Evolutionary conservation across 2,888 invertebrate genomes (phyloP).

Genomic region (Chydorus sphaericus): DNA sequence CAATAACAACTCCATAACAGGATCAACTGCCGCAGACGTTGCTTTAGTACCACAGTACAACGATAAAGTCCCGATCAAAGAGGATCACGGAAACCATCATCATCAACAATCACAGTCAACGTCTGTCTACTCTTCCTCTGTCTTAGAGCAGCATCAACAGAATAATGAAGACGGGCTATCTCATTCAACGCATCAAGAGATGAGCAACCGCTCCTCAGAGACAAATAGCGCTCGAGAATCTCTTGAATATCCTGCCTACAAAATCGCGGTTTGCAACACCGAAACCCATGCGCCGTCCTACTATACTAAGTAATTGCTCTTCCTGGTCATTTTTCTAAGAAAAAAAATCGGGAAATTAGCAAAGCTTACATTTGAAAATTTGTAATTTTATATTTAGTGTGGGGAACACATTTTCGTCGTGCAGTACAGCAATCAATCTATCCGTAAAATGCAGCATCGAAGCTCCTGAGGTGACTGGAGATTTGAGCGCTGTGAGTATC

Average conservation of each 20-base stretch:
- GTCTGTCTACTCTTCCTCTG: not conserved
- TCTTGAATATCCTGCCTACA: too few relatives aligned
- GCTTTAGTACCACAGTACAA: not conserved
- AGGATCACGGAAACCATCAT: not conserved
- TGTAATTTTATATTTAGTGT: not conserved
- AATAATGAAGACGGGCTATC: not conserved
- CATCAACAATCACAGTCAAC: not conserved
- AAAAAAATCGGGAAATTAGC: not conserved
- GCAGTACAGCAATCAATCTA: constrained; percentile 49
- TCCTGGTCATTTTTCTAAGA: not conserved
- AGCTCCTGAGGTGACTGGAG: constrained; percentile 6
- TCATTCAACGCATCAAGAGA: not conserved
- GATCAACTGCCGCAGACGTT: not conserved
- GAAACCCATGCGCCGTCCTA: not conserved
- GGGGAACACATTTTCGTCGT: constrained; percentile 7
- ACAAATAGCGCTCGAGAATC: too few relatives aligned
- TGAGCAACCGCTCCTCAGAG: too few relatives aligned
- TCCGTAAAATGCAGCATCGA: constrained; percentile 59
- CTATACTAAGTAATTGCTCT: not conserved
- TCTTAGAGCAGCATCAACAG: not conserved
- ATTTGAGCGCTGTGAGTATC: not conserved
- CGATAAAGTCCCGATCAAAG: not conserved
- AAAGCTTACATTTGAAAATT: not conserved
- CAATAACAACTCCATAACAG: not conserved
- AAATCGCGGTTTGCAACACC: not conserved